Evolutionary conservation across 2,113 vertebrate species (phyloP).

Genomic region (Antennarius striatus): DNA sequence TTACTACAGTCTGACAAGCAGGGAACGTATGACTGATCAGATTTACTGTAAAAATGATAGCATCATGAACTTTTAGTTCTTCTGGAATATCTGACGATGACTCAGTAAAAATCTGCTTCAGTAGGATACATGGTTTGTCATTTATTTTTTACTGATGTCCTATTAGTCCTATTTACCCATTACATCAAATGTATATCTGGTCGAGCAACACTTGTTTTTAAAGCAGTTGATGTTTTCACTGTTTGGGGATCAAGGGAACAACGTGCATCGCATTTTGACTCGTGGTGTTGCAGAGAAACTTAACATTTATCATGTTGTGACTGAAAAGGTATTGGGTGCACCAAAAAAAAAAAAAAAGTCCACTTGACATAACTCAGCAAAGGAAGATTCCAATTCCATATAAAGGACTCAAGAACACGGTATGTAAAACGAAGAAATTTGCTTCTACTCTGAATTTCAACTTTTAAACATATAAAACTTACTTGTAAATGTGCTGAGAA

Average conservation of each 20-base stretch:
- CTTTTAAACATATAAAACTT: too few species aligned
- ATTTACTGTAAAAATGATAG: constrained; percentile 13
- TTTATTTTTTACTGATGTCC: constrained; percentile 9
- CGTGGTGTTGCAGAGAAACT: constrained; percentile 84
- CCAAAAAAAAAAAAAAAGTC: too few species aligned
- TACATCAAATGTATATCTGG: too few species aligned
- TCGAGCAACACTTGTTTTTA: too few species aligned
- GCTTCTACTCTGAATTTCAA: too few species aligned
- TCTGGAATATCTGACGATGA: constrained; percentile 40
- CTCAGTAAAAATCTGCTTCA: constrained; percentile 63
- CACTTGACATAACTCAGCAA: too few species aligned
- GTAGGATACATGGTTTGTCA: constrained; percentile 17
- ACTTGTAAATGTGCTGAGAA: too few species aligned
- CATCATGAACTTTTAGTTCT: constrained; percentile 23
- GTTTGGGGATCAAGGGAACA: constrained; percentile 92
- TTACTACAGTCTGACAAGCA: constrained; percentile 23
- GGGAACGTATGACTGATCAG: constrained; percentile 14
- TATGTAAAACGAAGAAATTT: too few species aligned
- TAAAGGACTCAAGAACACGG: too few species aligned
- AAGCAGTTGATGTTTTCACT: constrained; percentile 87
- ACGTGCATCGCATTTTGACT: constrained; percentile 81
- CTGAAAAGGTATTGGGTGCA: constrained; percentile 77
- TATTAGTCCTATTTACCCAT: too few species aligned
- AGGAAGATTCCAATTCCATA: too few species aligned
- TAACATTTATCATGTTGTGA: constrained; percentile 80